A percentile compares a stretch with the other conserved stretches of the same genome.
Conservation (phyloP, 2,797 vertebrate genomes). For the Luscinia luscinia region DNA sequence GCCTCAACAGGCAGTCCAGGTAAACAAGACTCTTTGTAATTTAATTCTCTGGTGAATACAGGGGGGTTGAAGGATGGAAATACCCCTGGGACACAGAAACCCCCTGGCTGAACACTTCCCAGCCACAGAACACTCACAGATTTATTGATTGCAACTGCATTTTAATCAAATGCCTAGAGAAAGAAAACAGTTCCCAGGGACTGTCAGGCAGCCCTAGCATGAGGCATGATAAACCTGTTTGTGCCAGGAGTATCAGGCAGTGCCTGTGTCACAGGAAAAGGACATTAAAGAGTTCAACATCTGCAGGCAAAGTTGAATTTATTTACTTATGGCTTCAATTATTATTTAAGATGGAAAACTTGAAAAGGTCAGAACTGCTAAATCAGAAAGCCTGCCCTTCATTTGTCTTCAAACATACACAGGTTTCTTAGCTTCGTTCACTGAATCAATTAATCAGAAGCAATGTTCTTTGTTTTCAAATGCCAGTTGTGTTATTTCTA, state of each 20-base stretch:
- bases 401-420: conserved; percentile 19
- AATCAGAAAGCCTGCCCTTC: conserved; percentile 45
- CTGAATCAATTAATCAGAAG: conserved; percentile 39
- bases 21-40: neutral
- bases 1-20: neutral
- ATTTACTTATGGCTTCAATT: conserved; percentile 64
- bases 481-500: neutral
- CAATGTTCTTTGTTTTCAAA: neutral
- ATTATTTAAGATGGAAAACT: conserved; percentile 64
- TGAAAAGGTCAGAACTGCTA: conserved; percentile 67
- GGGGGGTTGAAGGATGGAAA: neutral
- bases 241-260: conserved; percentile 6
- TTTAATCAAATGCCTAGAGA: conserved; percentile 39
- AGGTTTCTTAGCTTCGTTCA: neutral
- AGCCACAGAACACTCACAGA: neutral
- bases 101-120: neutral
- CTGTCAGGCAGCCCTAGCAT: conserved; percentile 21
- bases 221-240: neutral
- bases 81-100: neutral
- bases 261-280: neutral
- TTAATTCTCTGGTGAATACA: neutral
- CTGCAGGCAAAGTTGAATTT: conserved; percentile 56
- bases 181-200: conserved; percentile 41
- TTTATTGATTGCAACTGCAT: conserved; percentile 35
- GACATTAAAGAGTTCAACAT: conserved; percentile 48